Conservation (phyloP, 2,888 invertebrate species). For the Cremastobaeus sp. region DNA sequence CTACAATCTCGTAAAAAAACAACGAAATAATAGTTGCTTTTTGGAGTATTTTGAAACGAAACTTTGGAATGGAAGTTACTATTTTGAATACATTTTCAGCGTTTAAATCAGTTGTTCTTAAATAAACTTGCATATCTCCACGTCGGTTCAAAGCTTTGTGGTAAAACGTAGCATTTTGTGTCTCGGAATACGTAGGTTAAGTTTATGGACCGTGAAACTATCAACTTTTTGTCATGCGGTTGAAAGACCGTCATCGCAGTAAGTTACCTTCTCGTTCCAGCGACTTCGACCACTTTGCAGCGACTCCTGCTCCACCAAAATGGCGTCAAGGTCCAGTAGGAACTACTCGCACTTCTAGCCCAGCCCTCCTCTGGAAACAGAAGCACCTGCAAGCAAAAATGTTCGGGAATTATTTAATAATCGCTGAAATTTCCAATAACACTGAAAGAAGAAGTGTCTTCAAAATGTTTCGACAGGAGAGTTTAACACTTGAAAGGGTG, state of each 20-base stretch:
- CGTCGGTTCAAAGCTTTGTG: neutral
- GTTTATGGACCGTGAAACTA: constrained; percentile 47
- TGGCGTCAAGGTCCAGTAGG: constrained; percentile 91
- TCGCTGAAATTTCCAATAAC: no score
- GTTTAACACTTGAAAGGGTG: no score
- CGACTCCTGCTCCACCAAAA: constrained; percentile 92
- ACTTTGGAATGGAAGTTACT: no score
- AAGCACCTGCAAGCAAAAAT: constrained; percentile 82
- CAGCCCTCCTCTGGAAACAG: constrained; percentile 93
- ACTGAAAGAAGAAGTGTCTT: no score
- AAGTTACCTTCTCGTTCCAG: constrained; percentile 85
- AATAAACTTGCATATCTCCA: constrained; percentile 10
- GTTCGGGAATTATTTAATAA: neutral
- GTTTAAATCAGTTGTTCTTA: neutral
- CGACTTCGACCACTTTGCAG: constrained; percentile 91
- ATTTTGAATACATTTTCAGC: no score
- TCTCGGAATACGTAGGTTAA: constrained; percentile 9
- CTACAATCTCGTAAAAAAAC: no score
- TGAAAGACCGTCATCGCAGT: constrained; percentile 16
- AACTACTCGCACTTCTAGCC: constrained; percentile 91
- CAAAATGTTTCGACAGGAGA: no score
- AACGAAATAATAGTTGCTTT: no score
- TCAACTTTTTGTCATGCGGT: constrained; percentile 40
- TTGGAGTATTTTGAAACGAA: no score
- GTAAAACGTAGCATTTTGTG: constrained; percentile 2